phyloP scores from a whole-genome alignment of 1,140 invertebrate species.

The Aphelenchoides besseyi region DNA sequence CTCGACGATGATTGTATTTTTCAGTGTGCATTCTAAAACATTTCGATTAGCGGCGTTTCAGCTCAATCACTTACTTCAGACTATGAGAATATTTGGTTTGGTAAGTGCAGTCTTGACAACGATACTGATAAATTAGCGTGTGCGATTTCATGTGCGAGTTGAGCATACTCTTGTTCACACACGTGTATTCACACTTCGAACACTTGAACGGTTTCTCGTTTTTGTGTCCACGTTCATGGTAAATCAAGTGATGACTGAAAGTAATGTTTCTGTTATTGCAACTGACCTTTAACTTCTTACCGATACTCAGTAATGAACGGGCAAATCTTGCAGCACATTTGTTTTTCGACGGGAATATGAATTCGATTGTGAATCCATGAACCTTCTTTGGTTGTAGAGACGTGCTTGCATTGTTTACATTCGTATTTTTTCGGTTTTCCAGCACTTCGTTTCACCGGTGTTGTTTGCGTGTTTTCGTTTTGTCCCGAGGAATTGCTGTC shows the following conservation, averaged over 20 bases:
- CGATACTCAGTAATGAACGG: slow-evolving; percentile 96
- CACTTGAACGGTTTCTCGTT: slow-evolving; percentile 96
- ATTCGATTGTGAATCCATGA: slow-evolving; percentile 82
- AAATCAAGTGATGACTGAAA: slow-evolving; percentile 96
- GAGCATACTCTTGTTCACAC: slow-evolving; percentile 98
- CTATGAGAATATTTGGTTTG: slow-evolving; percentile 97
- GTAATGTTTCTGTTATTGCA: not conserved
- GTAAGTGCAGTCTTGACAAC: slow-evolving; percentile 89
- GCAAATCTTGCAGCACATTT: slow-evolving; percentile 84
- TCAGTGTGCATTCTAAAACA: slow-evolving; percentile 73
- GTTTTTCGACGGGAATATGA: slow-evolving; percentile 88
- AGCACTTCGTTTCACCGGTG: slow-evolving; percentile 26
- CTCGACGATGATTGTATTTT: slow-evolving; percentile 83
- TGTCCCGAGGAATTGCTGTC: slow-evolving; percentile 17
- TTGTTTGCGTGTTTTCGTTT: not conserved
- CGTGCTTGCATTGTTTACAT: slow-evolving; percentile 81
- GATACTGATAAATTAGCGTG: slow-evolving; percentile 90
- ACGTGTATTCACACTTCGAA: slow-evolving; percentile 80
- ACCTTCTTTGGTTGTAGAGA: slow-evolving; percentile 79
- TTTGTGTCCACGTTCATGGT: slow-evolving; percentile 89
- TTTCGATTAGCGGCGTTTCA: not conserved
- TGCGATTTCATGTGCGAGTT: slow-evolving; percentile 98
- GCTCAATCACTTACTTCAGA: slow-evolving; percentile 69
- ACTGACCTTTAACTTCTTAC: not conserved
- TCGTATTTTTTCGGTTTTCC: slow-evolving; percentile 73